Conservation (phyloP, 2,113 vertebrate genomes). For the Mobula birostris region DNA sequence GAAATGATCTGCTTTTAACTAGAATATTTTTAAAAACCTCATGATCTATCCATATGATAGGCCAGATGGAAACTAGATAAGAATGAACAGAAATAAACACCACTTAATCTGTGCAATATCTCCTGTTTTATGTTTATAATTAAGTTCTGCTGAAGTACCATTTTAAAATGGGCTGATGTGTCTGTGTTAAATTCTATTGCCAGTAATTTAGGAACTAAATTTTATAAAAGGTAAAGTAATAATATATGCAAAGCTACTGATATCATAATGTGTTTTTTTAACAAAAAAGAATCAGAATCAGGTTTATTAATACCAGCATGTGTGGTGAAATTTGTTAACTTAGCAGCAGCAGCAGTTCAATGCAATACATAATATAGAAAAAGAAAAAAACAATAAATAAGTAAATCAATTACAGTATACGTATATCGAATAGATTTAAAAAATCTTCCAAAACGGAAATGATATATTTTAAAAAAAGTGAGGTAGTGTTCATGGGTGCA, state of each 20-base stretch:
- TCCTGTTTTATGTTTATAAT: constrained; percentile 29
- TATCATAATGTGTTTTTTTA: background rate
- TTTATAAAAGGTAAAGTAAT: background rate
- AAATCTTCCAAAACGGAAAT: too few relatives aligned
- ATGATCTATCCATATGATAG: constrained; percentile 18
- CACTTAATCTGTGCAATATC: background rate
- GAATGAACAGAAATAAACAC: constrained; percentile 16
- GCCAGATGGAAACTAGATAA: constrained; percentile 28
- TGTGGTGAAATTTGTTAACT: too few relatives aligned
- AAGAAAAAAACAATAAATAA: too few relatives aligned
- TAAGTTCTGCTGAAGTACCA: background rate
- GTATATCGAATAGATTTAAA: too few relatives aligned
- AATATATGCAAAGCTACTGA: background rate
- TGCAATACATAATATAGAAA: too few relatives aligned
- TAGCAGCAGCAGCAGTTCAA: too few relatives aligned
- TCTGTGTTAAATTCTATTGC: background rate
- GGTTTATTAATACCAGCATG: too few relatives aligned
- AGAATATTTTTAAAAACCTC: background rate
- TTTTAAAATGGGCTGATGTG: constrained; percentile 23
- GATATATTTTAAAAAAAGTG: too few relatives aligned
- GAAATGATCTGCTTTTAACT: background rate
- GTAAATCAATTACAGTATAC: too few relatives aligned
- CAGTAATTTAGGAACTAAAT: background rate
- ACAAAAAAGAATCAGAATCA: too few relatives aligned
- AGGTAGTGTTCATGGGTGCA: too few relatives aligned